Conservation (phyloP, 2,797 vertebrate genomes). For the Syndactyla subalaris region DNA sequence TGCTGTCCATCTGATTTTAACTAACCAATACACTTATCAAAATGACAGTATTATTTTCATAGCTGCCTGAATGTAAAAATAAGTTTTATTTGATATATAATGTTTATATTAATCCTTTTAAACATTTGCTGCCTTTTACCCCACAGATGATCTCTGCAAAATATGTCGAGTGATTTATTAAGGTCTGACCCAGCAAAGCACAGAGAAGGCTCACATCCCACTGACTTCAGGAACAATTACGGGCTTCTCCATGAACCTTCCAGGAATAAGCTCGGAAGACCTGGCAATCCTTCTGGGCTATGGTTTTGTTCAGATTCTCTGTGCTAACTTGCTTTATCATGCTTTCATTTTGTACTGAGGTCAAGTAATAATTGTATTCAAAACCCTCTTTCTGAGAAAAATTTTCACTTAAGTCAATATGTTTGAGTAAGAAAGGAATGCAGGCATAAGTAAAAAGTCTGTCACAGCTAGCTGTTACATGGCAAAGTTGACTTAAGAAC, state of each 20-base stretch:
- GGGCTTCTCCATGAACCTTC: neutral
- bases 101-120: constrained; percentile 62
- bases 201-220: constrained; percentile 30
- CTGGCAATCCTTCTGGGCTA: neutral
- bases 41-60: constrained; percentile 53
- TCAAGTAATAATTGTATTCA: neutral
- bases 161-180: constrained; percentile 31
- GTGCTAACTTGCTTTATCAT: neutral
- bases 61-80: constrained; percentile 48
- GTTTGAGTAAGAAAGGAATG: neutral
- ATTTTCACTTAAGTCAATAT: neutral
- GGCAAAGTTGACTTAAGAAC: neutral
- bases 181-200: constrained; percentile 29
- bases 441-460: neutral
- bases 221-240: neutral
- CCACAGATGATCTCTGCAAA: constrained; percentile 20
- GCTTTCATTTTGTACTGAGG: neutral
- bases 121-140: constrained; percentile 56
- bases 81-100: constrained; percentile 48
- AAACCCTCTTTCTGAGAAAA: neutral
- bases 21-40: constrained; percentile 38
- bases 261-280: neutral
- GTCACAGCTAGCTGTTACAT: neutral
- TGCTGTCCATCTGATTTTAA: constrained; percentile 27
- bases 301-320: neutral